phyloP scores from a whole-genome alignment of 2,888 invertebrate species.

The Acronicta psi region DNA sequence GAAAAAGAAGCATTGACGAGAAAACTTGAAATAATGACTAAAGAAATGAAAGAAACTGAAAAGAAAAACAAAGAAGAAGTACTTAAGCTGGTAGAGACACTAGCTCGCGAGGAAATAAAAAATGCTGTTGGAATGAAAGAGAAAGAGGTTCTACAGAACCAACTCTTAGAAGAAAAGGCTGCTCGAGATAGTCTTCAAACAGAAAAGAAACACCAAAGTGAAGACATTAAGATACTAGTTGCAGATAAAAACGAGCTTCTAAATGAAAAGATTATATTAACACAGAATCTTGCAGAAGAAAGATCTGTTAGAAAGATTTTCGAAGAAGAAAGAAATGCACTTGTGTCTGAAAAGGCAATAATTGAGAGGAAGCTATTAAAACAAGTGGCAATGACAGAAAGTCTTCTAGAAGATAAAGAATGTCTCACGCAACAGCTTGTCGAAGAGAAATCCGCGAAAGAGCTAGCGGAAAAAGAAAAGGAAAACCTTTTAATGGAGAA shows the following conservation, averaged over 20 bases:
- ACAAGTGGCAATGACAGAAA: conserved; percentile 42
- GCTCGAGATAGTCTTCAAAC: conserved; percentile 48
- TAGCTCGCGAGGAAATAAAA: conserved; percentile 36
- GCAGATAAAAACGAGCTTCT: conserved; percentile 52
- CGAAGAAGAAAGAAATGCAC: conserved; percentile 53
- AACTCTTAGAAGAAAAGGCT: conserved; percentile 42
- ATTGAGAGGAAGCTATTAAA: conserved; percentile 48
- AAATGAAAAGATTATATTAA: conserved; percentile 54
- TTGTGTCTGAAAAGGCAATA: conserved; percentile 44
- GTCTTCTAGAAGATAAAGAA: conserved; percentile 59
- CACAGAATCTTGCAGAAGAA: conserved; percentile 52
- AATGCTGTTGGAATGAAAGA: conserved; percentile 36
- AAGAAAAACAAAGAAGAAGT: conserved; percentile 29
- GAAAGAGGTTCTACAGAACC: conserved; percentile 39
- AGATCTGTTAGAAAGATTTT: conserved; percentile 55
- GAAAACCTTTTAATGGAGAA: conserved; percentile 52
- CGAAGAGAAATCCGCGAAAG: conserved; percentile 64
- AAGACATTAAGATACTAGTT: conserved; percentile 50
- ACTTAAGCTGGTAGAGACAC: conserved; percentile 26
- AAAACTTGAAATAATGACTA: conserved; percentile 26
- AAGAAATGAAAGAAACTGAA: conserved; percentile 28
- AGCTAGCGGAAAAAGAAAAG: conserved; percentile 64
- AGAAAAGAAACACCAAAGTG: conserved; percentile 48
- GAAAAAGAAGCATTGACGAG: conserved; percentile 30
- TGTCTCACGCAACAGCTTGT: conserved; percentile 64